Evolutionary conservation across 2,113 vertebrate species (phyloP), one percentile per base, ranked within the genome.

Genomic region (Aix galericulata): DNA sequence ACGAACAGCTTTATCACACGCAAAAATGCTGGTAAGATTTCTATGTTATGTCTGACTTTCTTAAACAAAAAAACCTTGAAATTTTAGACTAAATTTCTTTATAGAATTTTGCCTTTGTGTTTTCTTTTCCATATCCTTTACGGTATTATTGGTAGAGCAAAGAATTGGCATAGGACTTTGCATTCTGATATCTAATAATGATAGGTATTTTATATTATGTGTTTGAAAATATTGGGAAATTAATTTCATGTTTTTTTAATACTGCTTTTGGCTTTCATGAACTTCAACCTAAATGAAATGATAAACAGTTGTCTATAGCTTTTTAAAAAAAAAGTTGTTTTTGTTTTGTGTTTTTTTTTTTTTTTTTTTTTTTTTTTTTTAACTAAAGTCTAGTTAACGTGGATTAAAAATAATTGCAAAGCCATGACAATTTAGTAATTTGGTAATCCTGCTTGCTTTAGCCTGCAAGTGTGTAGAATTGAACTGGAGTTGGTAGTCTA

Each of bases 11-110:
- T 97, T 99, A 86, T 99, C 99, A 60, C 99, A 99, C 92, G 98
- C 98, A 83, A 99, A 99, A 97, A 98, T 99, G 98, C 98, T 99
- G 99, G 99, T 99, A 98, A 99, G 98, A 93, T 92, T 89, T 95
- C 91, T 88, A 63, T 82, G 60, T 86, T 88, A 21, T 73, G 40
- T 88, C 80, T 93, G 62, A 87, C 29, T 82, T 91, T 58, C 15
- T 64, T 58, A 56, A 92, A 5, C 59, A 63, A n/a, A 77, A 77
- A 77, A 81, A 4, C 4, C n/a, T 68, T 96, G 84, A 83, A 46
- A 74, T 93, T 89, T 94, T 32, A 82, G 36, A 17, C 12, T 79
- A 52, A 52, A 5, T 50, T 87, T 42, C 10, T 88, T 95, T 87
- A 71, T 73, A 82, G 59, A 64, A 85, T 71, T 88, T 29, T 82